Evolutionary conservation across 2,888 invertebrate species (phyloP).

Genomic region (Ochropleura leucogaster): DNA sequence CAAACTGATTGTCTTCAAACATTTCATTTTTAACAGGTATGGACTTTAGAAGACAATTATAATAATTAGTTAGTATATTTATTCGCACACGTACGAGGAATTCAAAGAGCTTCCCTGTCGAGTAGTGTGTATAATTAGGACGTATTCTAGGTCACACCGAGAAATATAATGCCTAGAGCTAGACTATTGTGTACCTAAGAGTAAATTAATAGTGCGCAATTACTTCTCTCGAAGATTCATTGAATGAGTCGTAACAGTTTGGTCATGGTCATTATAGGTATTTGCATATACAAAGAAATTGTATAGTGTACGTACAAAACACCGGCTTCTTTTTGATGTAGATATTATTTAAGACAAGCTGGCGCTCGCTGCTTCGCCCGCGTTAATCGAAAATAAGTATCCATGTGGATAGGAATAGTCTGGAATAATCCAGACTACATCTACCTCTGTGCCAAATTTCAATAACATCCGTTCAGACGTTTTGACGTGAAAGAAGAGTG

Average conservation of each 20-base stretch:
- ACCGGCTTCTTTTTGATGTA: neutral
- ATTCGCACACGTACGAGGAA: constrained; percentile 71
- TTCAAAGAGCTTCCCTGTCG: constrained; percentile 58
- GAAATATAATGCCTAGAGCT: constrained; percentile 18
- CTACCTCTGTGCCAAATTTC: no score
- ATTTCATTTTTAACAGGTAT: constrained; percentile 1
- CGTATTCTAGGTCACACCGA: constrained; percentile 31
- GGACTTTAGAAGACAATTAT: constrained; percentile 22
- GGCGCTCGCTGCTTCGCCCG: no score
- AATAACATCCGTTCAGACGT: no score
- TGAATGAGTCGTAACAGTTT: constrained; percentile 18
- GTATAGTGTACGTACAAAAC: neutral
- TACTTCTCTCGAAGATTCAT: constrained; percentile 11
- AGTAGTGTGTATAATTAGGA: constrained; percentile 42
- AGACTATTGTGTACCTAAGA: constrained; percentile 35
- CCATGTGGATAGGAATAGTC: no score
- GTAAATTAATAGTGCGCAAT: constrained; percentile 27
- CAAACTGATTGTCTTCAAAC: neutral
- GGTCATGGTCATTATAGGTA: constrained; percentile 4
- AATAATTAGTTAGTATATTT: constrained; percentile 67
- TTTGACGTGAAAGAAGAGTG: no score
- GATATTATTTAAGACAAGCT: neutral
- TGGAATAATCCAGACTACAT: no score
- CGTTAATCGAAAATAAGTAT: no score
- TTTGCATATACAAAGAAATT: constrained; percentile 10